Percentiles rank a stretch among this genome's conserved stretches.
Evolutionary conservation across 2,888 invertebrate species (phyloP).

Genomic region (Tetrapedia diversipes): DNA sequence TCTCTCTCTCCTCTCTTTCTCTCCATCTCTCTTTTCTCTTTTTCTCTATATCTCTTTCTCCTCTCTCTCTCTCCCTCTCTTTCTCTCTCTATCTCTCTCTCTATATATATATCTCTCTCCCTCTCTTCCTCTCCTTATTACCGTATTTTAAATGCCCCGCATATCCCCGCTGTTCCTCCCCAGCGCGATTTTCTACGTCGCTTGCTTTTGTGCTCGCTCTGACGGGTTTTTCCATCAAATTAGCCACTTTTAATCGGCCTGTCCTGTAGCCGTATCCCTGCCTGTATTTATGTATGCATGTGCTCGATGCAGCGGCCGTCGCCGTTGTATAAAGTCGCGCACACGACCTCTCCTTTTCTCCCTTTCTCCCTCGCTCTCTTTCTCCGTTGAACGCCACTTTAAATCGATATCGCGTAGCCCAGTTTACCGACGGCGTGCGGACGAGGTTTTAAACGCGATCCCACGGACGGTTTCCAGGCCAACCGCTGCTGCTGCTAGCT

Average conservation of each 20-base stretch:
- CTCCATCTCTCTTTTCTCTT: too few relatives aligned
- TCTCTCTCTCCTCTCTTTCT: too few relatives aligned
- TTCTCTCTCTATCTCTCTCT: too few relatives aligned
- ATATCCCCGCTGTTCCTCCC: constrained; percentile 15
- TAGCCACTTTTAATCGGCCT: constrained; percentile 58
- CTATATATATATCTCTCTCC: too few relatives aligned
- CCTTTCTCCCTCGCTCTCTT: too few relatives aligned
- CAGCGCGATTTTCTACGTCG: constrained; percentile 36
- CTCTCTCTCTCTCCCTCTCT: too few relatives aligned
- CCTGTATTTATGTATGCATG: constrained; percentile 60
- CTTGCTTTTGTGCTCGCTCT: constrained; percentile 31
- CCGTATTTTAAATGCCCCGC: constrained; percentile 36
- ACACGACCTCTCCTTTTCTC: constrained; percentile 31
- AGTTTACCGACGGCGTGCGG: constrained; percentile 56
- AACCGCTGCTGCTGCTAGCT: constrained; percentile 28
- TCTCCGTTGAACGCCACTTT: constrained; percentile 1
- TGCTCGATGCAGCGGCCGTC: constrained; percentile 39
- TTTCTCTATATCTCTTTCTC: too few relatives aligned
- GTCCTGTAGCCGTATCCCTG: constrained; percentile 20
- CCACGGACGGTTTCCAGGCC: constrained; percentile 54
- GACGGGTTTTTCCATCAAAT: constrained; percentile 59
- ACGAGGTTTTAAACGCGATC: constrained; percentile 52
- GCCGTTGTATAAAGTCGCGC: constrained; percentile 20
- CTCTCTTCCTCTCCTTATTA: constrained; percentile 33
- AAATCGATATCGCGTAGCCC: constrained; percentile 67